Base-by-base conservation (phyloP, 2,113 vertebrate species). In the Cyrtonyx montezumae region DNA sequence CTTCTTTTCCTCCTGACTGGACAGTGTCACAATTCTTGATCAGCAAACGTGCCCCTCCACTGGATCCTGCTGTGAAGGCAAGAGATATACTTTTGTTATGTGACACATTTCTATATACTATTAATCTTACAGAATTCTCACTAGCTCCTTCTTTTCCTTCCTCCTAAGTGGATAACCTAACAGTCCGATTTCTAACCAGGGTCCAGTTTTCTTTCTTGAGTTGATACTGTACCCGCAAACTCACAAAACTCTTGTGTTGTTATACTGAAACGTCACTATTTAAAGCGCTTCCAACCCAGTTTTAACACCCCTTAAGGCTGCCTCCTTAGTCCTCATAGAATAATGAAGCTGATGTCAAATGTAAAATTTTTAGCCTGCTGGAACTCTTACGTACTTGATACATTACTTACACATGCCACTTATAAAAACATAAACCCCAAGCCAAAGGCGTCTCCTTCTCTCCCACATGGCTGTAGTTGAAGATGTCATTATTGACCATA, bases 401-500 rank as follows among this genome's bases (percentile, higher is more conserved):
- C 69, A 82, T 74, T 84, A 83, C 84, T 90, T 90, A 70, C 84
- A 95, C 59, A 76, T 61, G 79, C 37, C 91, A 93, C 79, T 95
- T 73, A 66, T 1, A 76, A 94, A 96, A 96, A 88, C 63, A 92
- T 11, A 88, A 87, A 55, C 53, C 56, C 80, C 66, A 85, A 90
- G 93, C 85, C 95, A 96, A 91, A 97, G 92, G 93, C 42, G 3
- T 93, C 83, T 94, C 84, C 91, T 94, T 86, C 3, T 3, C 63
- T 94, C 79, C 83, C 93, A 90, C 78, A 85, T 51, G 82, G 83
- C 91, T 92, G 69, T 53, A 70, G 66, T 56, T 78, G 94, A 87
- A 96, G 88, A 88, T 95, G 81, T 90, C 94, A 87, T 77, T 95
- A 87, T 77, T 95, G 94, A 84, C 92, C 88, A 79, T 94, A 88